Evolutionary conservation across 2,113 vertebrate species (phyloP).

Genomic region (Barbus barbus): DNA sequence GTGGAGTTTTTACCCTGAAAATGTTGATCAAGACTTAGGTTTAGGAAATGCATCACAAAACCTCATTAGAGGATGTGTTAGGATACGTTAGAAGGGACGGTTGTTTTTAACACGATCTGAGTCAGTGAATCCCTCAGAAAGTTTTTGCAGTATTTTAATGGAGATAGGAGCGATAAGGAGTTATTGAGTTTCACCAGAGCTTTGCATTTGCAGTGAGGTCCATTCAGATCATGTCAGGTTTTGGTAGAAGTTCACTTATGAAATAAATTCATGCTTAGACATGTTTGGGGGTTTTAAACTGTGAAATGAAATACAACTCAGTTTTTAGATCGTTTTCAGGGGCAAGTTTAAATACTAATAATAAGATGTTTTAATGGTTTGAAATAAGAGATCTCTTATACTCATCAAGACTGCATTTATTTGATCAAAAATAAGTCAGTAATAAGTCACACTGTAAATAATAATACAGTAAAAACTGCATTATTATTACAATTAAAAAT

Average conservation of each 20-base stretch:
- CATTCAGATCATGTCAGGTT: neutral
- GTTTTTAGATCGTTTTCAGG: too few species aligned
- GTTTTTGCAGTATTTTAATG: neutral
- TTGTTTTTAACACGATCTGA: neutral
- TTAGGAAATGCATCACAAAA: neutral
- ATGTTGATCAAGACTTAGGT: neutral
- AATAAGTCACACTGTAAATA: too few species aligned
- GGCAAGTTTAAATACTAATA: too few species aligned
- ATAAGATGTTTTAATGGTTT: too few species aligned
- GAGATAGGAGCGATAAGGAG: neutral
- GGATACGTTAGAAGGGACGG: neutral
- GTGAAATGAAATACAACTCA: neutral
- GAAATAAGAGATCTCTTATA: too few species aligned
- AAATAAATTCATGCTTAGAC: neutral
- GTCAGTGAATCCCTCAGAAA: neutral
- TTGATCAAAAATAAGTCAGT: too few species aligned
- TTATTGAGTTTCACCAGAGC: neutral
- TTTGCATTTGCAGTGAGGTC: neutral
- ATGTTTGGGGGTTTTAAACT: neutral
- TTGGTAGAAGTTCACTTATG: neutral
- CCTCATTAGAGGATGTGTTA: neutral
- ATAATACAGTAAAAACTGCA: too few species aligned
- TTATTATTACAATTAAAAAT: too few species aligned
- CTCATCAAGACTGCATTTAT: too few species aligned
- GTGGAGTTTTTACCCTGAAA: neutral